Conservation (phyloP, 2,797 vertebrate species). For the Gambelia wislizenii region DNA sequence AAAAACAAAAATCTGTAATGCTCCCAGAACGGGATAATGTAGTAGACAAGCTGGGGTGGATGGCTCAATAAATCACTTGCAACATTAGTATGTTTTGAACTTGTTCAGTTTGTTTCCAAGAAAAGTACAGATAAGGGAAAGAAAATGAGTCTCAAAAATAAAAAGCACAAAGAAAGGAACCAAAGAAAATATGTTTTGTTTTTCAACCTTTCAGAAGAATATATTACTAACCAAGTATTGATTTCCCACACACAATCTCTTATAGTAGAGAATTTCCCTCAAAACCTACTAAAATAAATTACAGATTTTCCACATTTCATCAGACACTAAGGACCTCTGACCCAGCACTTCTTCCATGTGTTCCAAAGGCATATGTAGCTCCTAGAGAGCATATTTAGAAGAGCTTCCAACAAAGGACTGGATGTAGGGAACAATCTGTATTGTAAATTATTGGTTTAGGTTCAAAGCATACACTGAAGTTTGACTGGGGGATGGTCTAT, state of each 20-base stretch:
- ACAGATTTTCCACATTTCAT: slow-evolving; percentile 45
- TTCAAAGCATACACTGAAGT: no score
- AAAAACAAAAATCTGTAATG: slow-evolving; percentile 6
- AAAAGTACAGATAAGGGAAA: accelerated
- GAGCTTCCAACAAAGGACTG: no score
- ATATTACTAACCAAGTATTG: slow-evolving; percentile 34
- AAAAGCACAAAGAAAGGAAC: slow-evolving; percentile 14
- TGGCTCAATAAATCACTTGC: slow-evolving; percentile 28
- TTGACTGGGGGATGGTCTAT: no score
- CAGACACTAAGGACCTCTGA: neutral
- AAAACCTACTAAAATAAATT: slow-evolving; percentile 45
- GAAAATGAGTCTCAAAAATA: neutral
- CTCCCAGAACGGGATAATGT: neutral
- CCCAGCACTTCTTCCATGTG: no score
- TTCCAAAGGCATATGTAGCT: no score
- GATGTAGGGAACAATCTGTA: no score
- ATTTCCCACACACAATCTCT: slow-evolving; percentile 45
- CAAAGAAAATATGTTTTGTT: neutral
- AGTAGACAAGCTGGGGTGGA: slow-evolving; percentile 15
- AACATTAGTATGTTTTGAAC: slow-evolving; percentile 33
- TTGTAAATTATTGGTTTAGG: no score
- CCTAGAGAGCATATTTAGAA: no score
- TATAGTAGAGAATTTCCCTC: slow-evolving; percentile 21
- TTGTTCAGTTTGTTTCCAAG: slow-evolving; percentile 2
- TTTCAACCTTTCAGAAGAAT: slow-evolving; percentile 1